Evolutionary conservation across 2,113 vertebrate genomes (phyloP).

Genomic region (Potamarius usumacintae): DNA sequence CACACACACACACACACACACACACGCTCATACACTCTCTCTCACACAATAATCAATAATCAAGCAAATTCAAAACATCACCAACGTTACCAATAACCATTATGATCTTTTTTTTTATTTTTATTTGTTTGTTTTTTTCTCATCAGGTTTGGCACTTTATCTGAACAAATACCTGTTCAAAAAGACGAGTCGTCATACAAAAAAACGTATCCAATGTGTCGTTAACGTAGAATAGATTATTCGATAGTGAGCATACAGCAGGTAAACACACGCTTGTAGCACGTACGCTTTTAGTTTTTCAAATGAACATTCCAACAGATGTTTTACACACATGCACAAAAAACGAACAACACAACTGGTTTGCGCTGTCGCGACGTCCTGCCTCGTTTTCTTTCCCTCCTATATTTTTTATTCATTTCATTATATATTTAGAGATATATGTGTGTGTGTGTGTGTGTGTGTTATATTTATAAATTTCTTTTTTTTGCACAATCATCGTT

Average conservation of each 20-base stretch:
- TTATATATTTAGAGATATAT: too few species aligned
- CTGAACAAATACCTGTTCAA: constrained; percentile 87
- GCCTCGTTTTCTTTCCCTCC: background rate
- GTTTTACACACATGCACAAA: constrained; percentile 92
- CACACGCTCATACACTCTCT: constrained; percentile 7
- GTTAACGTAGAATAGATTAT: constrained; percentile 84
- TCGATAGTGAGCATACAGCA: constrained; percentile 82
- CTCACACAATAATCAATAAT: constrained; percentile 68
- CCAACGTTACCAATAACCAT: constrained; percentile 72
- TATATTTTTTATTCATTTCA: background rate
- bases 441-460: too few species aligned
- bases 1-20: constrained; percentile 18
- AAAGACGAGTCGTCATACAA: constrained; percentile 86
- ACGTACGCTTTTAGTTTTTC: constrained; percentile 76
- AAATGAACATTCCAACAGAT: constrained; percentile 94
- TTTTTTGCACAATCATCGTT: too few species aligned
- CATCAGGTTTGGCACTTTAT: constrained; percentile 96
- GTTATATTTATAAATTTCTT: too few species aligned
- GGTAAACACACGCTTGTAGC: constrained; percentile 86
- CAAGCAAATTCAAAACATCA: constrained; percentile 78
- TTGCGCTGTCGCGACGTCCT: background rate
- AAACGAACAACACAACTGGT: constrained; percentile 73
- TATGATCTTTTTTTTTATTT: constrained; percentile 49
- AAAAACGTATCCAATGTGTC: constrained; percentile 82
- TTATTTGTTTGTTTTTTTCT: constrained; percentile 49